Percentiles rank a stretch among this genome's conserved stretches.
These are phyloP conservation scores for Cheilosia scutellata DNA, from an alignment of 2,888 invertebrate genomes.

Conservation along the genomic window DNA sequence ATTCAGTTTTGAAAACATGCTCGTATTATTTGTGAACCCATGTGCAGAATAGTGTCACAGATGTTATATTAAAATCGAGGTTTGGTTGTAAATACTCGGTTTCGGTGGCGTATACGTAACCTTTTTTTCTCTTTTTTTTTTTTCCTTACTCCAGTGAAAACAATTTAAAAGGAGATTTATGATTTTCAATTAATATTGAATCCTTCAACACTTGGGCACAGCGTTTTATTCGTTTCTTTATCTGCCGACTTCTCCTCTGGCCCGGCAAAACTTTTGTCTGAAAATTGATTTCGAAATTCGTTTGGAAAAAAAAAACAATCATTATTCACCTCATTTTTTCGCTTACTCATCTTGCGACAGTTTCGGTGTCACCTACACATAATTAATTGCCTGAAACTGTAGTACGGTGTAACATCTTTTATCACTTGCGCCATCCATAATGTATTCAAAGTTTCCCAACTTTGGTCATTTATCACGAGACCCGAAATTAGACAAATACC, in stretches of 20 bases:
- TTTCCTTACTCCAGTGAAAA: too few species aligned
- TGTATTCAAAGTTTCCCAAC: conserved; percentile 24
- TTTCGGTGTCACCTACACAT: conserved; percentile 43
- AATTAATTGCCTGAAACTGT: conserved; percentile 60
- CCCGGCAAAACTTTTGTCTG: neutral
- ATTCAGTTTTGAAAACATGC: neutral
- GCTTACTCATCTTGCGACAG: conserved; percentile 23
- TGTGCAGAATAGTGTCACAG: neutral
- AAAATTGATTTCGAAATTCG: conserved; percentile 38
- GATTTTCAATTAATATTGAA: too few species aligned
- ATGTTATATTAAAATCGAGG: too few species aligned
- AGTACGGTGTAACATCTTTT: conserved; percentile 32
- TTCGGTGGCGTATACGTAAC: neutral
- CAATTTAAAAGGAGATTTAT: too few species aligned
- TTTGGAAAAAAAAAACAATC: neutral
- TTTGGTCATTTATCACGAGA: conserved; percentile 64
- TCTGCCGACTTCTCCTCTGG: too few species aligned
- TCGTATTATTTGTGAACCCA: neutral
- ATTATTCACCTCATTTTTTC: conserved; percentile 25
- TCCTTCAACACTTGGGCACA: too few species aligned
- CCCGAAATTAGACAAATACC: conserved; percentile 63
- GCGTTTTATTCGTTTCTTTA: too few species aligned
- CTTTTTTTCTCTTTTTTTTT: too few species aligned
- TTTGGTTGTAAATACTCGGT: too few species aligned
- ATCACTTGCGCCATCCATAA: conserved; percentile 17